phyloP scores from a whole-genome alignment of 2,888 invertebrate genomes.

The Pyralis farinalis region DNA sequence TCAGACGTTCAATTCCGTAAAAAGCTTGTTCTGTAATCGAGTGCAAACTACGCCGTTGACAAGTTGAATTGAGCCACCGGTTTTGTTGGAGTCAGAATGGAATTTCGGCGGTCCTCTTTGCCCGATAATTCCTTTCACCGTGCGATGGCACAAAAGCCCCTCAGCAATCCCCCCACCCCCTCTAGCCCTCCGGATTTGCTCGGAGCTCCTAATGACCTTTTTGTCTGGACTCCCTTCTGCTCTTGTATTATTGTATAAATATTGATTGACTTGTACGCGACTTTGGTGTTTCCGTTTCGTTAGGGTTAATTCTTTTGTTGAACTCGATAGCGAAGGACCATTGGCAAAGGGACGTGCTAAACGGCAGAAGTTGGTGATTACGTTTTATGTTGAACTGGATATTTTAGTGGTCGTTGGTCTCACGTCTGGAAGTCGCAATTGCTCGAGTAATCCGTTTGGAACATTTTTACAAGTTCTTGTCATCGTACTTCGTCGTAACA shows the following conservation, averaged over 20 bases:
- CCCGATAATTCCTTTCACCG: slow-evolving; percentile 42
- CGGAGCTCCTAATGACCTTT: slow-evolving; percentile 46
- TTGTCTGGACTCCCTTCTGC: slow-evolving; percentile 35
- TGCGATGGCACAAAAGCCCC: slow-evolving; percentile 34
- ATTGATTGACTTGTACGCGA: slow-evolving; percentile 36
- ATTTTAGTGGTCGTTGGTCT: too few relatives aligned
- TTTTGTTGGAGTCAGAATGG: slow-evolving; percentile 28
- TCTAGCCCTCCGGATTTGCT: slow-evolving; percentile 36
- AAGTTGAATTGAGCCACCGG: slow-evolving; percentile 25
- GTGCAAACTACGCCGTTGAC: slow-evolving; percentile 28
- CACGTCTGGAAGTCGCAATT: too few relatives aligned
- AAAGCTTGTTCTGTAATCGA: slow-evolving; percentile 17
- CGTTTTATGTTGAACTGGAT: too few relatives aligned
- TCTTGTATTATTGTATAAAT: slow-evolving; percentile 35
- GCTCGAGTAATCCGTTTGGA: too few relatives aligned
- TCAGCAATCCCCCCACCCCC: slow-evolving; percentile 4
- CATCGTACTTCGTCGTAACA: too few relatives aligned
- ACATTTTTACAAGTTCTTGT: too few relatives aligned
- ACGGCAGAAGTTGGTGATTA: too few relatives aligned
- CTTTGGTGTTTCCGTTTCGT: slow-evolving; percentile 7
- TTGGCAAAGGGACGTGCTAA: too few relatives aligned
- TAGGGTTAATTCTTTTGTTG: background rate
- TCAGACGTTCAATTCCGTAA: slow-evolving; percentile 11
- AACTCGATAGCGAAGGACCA: background rate
- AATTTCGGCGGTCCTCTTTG: slow-evolving; percentile 30